Conservation (phyloP, 2,797 vertebrate species). For the Morus bassanus region DNA sequence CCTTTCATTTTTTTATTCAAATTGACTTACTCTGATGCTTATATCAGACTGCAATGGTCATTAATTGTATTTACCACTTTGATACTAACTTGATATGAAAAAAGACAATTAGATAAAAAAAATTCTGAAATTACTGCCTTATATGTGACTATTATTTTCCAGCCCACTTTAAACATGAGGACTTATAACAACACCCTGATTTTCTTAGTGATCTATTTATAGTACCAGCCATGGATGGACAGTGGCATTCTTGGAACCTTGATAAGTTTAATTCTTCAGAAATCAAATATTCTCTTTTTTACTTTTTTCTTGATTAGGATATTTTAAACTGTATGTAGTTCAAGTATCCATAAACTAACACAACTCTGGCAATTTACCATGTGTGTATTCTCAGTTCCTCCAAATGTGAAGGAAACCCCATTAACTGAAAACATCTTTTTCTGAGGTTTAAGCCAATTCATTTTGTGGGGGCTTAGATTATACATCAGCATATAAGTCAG, state of each 20-base stretch:
- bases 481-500: background rate
- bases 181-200: background rate
- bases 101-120: background rate
- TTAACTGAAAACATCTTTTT: background rate
- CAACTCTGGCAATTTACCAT: background rate
- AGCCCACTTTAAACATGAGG: background rate
- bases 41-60: background rate
- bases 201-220: background rate
- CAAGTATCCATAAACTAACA: background rate
- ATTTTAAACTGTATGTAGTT: background rate
- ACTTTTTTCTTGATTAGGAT: background rate
- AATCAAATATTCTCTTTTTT: background rate
- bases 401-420: background rate
- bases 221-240: background rate
- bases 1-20: background rate
- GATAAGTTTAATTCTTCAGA: background rate
- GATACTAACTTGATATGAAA: background rate
- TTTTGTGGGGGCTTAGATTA: background rate
- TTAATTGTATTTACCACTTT: background rate
- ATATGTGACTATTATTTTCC: background rate
- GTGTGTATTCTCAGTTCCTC: background rate
- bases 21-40: background rate
- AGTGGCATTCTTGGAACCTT: background rate
- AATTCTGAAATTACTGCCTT: background rate
- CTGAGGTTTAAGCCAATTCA: background rate